These are phyloP conservation scores for Pitta sordida DNA, from an alignment of 2,113 vertebrate species.

Conservation along the genomic window DNA sequence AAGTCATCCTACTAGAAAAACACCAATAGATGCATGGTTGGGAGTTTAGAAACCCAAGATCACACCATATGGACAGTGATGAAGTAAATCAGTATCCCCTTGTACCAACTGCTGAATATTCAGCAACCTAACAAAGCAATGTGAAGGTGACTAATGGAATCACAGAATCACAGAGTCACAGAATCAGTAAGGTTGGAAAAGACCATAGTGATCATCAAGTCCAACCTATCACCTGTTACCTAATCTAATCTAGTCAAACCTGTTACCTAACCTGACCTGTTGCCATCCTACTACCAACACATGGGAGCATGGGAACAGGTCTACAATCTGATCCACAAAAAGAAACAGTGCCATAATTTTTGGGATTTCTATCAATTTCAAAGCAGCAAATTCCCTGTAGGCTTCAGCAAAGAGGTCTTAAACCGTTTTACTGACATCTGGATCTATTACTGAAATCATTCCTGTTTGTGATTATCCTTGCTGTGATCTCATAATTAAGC, in stretches of 20 bases:
- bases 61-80: fast-evolving
- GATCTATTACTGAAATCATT: not conserved
- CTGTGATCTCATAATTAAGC: not conserved
- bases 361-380: not conserved
- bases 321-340: not conserved
- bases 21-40: not conserved
- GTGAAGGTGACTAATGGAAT: not conserved
- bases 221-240: too few relatives aligned
- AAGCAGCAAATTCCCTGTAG: not conserved
- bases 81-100: not conserved
- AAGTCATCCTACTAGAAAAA: not conserved
- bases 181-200: too few relatives aligned
- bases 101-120: not conserved
- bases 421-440: not conserved
- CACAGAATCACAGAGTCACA: too few relatives aligned
- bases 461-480: not conserved
- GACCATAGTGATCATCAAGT: too few relatives aligned
- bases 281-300: too few relatives aligned
- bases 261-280: too few relatives aligned
- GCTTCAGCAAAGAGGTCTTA: not conserved
- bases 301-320: not conserved
- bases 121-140: not conserved
- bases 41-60: not conserved
- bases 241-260: too few relatives aligned
- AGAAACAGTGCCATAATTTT: not conserved